phyloP scores from a whole-genome alignment of 2,888 invertebrate species.

The Ophion obscuratus region DNA sequence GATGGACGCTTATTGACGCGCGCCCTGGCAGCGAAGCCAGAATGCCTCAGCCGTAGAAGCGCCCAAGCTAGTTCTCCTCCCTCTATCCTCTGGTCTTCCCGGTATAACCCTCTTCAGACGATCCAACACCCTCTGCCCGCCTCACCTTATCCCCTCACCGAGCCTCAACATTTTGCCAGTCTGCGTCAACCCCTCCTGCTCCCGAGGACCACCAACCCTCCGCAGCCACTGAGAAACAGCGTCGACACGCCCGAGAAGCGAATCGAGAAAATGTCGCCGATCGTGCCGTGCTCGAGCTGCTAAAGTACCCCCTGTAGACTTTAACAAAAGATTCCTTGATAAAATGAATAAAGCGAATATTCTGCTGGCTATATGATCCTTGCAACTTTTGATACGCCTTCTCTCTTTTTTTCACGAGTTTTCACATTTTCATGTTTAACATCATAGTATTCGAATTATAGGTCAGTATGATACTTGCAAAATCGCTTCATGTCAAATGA shows the following conservation, averaged over 20 bases:
- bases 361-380: neutral
- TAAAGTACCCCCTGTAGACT: slow-evolving; percentile 49
- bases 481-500: no score
- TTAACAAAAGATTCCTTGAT: slow-evolving; percentile 32
- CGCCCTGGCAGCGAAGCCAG: slow-evolving; percentile 79
- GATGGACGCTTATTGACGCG: slow-evolving; percentile 84
- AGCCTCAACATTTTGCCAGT: slow-evolving; percentile 63
- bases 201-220: slow-evolving; percentile 38
- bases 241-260: slow-evolving; percentile 56
- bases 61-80: slow-evolving; percentile 76
- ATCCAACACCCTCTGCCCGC: slow-evolving; percentile 67
- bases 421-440: neutral
- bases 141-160: slow-evolving; percentile 56
- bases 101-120: slow-evolving; percentile 63
- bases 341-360: slow-evolving; percentile 23
- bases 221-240: slow-evolving; percentile 64
- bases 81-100: slow-evolving; percentile 68
- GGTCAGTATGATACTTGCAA: neutral
- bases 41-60: slow-evolving; percentile 67
- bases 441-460: neutral
- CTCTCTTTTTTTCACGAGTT: neutral
- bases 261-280: slow-evolving; percentile 69
- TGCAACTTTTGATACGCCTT: neutral
- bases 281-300: slow-evolving; percentile 55
- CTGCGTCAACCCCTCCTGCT: slow-evolving; percentile 59